Conservation (phyloP, 2,113 vertebrate genomes). For the Malurus cyaneus region DNA sequence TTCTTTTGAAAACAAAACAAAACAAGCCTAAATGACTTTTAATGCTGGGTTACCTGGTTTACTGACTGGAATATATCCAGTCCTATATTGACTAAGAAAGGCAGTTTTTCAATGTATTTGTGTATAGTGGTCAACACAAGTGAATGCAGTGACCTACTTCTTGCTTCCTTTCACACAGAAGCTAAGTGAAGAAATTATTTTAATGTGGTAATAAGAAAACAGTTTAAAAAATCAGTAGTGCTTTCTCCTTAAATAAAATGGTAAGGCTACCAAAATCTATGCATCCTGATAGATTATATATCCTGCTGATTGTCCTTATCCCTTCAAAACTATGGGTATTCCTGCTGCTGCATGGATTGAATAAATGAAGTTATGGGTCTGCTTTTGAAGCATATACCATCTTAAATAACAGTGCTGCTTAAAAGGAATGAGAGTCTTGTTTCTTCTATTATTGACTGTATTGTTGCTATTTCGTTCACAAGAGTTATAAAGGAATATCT, state of each 20-base stretch:
- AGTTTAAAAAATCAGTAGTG: not conserved
- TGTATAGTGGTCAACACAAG: not conserved
- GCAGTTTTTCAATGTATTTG: not conserved
- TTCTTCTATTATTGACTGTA: not conserved
- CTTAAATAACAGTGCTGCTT: not conserved
- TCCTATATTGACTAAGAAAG: not conserved
- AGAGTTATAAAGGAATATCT: not conserved
- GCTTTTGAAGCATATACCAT: not conserved
- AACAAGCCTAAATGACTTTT: not conserved
- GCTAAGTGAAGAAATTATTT: not conserved
- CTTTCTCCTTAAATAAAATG: not conserved
- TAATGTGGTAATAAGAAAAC: not conserved
- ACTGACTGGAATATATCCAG: not conserved
- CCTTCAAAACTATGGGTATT: not conserved
- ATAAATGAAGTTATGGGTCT: not conserved
- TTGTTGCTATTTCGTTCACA: not conserved
- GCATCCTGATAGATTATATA: no score
- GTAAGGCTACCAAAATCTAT: not conserved
- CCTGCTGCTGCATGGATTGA: not conserved
- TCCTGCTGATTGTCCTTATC: not conserved
- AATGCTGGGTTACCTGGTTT: not conserved
- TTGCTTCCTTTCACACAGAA: not conserved
- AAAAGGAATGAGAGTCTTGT: not conserved
- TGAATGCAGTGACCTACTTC: not conserved
- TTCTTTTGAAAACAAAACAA: not conserved